Percentiles rank a stretch among this genome's conserved stretches.
Evolutionary conservation across 2,797 vertebrate species (phyloP).

Genomic region (Paedocypris micromegethes): DNA sequence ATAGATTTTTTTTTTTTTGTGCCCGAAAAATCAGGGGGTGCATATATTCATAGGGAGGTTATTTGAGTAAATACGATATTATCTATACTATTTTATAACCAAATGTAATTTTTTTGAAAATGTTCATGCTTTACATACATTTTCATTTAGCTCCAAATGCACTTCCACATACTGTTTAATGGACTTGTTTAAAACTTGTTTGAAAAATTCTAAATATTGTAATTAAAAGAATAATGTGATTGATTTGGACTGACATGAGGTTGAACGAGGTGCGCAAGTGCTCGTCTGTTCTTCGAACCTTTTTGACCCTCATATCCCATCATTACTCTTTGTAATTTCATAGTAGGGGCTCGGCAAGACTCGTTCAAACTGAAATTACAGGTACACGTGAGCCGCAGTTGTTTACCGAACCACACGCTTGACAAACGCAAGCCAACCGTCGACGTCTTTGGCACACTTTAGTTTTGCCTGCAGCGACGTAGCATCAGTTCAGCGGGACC

Average conservation of each 20-base stretch:
- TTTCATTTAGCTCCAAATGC: too few species aligned
- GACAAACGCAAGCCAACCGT: slow-evolving; percentile 14
- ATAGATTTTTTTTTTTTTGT: too few species aligned
- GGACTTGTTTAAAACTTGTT: too few species aligned
- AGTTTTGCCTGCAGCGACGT: slow-evolving; percentile 31
- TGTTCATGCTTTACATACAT: too few species aligned
- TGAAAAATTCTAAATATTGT: too few species aligned
- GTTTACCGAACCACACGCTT: slow-evolving; percentile 18
- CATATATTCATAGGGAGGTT: too few species aligned
- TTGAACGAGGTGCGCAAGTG: not conserved
- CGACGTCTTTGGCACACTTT: slow-evolving; percentile 8
- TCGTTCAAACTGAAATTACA: slow-evolving; percentile 16
- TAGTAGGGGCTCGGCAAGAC: not conserved
- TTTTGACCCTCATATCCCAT: not conserved
- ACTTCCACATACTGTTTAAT: too few species aligned
- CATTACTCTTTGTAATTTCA: not conserved
- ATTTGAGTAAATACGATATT: too few species aligned
- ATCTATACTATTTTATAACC: too few species aligned
- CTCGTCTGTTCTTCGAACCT: slow-evolving; percentile 36
- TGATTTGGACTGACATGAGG: not conserved
- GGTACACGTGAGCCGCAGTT: slow-evolving; percentile 14
- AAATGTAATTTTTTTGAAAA: too few species aligned
- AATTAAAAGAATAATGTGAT: not conserved
- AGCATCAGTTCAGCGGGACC: slow-evolving; percentile 32
- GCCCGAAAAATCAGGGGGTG: too few species aligned